Evolutionary conservation across 2,797 vertebrate genomes (phyloP), one percentile per base, ranked within the genome.

Genomic region (Pseudomugil tenellus): DNA sequence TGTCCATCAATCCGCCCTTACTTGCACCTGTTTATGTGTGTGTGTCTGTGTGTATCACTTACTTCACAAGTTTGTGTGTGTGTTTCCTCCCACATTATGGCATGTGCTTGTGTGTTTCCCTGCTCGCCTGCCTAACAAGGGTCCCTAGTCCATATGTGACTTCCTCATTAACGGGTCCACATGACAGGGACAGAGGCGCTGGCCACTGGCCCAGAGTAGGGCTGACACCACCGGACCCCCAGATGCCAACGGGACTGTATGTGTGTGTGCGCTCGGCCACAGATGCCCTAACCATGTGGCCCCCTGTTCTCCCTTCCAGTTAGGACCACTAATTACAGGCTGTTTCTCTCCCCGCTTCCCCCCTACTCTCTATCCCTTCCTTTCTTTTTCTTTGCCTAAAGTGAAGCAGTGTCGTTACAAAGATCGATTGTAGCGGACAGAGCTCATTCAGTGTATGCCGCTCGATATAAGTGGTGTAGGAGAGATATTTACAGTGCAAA

Each of bases 81-180:
- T 34, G 55, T 70, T 51, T 59, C 72, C 66, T 26, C 49, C 67
- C 67, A 72, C 72, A 58, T 73, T 72, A 72, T 52, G 58, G 41
- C 19, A 52, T 68, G 55, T 58, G 56, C 63, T 60, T 69, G 75
- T 80, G 68, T 35, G 52, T 58, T 52, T 39, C 56, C 67, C 59
- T 75, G 76, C 73, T 81, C 61, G 84, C 77, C 85, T 83, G 87
- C 85, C 89, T 94, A 93, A 94, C 91, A 89, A 94, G 93, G 91
- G 90, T 92, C 91, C 76, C 87, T 71, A 32, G 85, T 91, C 92
- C 94, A 94, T 94, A 94, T 94, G 94, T 90, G 92, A 89, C 92
- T 91, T 87, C 86, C 91, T 94, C 92, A 94, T 95, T 95, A 95
- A 90, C 78, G 59, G 83, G 80, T 79, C 88, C 88, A 81, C 86